phyloP scores from a whole-genome alignment of 2,113 vertebrate species.

The Zingel zingel region DNA sequence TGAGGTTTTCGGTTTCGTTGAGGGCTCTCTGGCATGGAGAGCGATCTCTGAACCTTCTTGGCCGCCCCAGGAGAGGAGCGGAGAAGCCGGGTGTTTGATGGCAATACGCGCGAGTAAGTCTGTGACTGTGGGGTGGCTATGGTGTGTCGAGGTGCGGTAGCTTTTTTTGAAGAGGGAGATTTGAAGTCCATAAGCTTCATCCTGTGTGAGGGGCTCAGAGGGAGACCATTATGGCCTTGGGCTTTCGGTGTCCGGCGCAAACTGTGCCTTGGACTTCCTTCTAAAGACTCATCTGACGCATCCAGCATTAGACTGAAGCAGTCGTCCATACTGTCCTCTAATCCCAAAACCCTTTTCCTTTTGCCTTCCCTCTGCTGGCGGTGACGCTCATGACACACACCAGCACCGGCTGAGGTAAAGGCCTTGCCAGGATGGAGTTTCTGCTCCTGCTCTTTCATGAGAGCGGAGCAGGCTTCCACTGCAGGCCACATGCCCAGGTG shows the following conservation, averaged over 20 bases:
- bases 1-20: constrained; percentile 52
- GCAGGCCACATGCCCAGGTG: constrained; percentile 88
- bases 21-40: constrained; percentile 75
- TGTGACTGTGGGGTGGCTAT: constrained; percentile 57
- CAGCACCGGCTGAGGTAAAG: constrained; percentile 39
- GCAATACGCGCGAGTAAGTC: constrained; percentile 65
- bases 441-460: constrained; percentile 81
- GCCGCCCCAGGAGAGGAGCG: constrained; percentile 82
- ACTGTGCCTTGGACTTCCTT: constrained; percentile 59
- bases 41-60: constrained; percentile 74
- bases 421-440: constrained; percentile 42
- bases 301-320: constrained; percentile 55
- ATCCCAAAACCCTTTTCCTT: constrained; percentile 45
- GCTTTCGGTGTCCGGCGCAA: constrained; percentile 40
- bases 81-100: constrained; percentile 76
- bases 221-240: constrained; percentile 66
- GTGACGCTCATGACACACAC: constrained; percentile 35
- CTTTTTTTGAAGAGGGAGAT: constrained; percentile 83
- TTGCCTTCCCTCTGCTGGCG: constrained; percentile 54
- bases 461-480: constrained; percentile 84
- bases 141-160: constrained; percentile 50
- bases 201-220: constrained; percentile 81
- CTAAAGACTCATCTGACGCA: constrained; percentile 50
- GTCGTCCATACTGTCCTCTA: background rate
- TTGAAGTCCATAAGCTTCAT: constrained; percentile 89